Evolutionary conservation across 2,113 vertebrate genomes (phyloP).

Genomic region (Tretioscincus oriximinensis): DNA sequence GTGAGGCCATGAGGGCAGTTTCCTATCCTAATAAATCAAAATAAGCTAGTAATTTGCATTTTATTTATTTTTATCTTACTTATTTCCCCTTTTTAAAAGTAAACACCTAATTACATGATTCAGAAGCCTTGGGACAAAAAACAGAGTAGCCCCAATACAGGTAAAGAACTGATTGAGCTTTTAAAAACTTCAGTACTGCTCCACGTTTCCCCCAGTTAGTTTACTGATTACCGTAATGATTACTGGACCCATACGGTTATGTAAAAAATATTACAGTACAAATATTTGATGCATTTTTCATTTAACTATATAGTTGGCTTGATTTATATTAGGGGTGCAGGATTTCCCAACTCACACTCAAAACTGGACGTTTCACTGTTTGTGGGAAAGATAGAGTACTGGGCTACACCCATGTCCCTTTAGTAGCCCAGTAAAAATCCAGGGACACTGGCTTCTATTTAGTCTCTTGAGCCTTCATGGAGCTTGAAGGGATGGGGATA

Average conservation of each 20-base stretch:
- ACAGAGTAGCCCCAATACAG: background rate
- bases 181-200: background rate
- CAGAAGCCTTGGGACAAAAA: background rate
- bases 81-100: background rate
- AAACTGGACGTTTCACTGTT: too few species aligned
- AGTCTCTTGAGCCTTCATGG: too few species aligned
- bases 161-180: background rate
- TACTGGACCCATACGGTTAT: background rate
- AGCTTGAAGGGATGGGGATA: too few species aligned
- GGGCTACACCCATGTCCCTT: too few species aligned
- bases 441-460: too few species aligned
- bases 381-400: too few species aligned
- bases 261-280: background rate
- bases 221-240: too few species aligned
- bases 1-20: background rate
- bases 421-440: too few species aligned
- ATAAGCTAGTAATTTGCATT: conserved; percentile 19
- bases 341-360: too few species aligned
- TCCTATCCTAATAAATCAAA: conserved; percentile 31
- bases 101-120: background rate
- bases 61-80: background rate
- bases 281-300: background rate
- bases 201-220: background rate
- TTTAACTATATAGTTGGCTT: too few species aligned
- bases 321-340: too few species aligned